Evolutionary conservation across 1,140 invertebrate species (phyloP), one percentile per base, ranked within the genome.

Genomic region (Pseudomyrmex cubaensis): DNA sequence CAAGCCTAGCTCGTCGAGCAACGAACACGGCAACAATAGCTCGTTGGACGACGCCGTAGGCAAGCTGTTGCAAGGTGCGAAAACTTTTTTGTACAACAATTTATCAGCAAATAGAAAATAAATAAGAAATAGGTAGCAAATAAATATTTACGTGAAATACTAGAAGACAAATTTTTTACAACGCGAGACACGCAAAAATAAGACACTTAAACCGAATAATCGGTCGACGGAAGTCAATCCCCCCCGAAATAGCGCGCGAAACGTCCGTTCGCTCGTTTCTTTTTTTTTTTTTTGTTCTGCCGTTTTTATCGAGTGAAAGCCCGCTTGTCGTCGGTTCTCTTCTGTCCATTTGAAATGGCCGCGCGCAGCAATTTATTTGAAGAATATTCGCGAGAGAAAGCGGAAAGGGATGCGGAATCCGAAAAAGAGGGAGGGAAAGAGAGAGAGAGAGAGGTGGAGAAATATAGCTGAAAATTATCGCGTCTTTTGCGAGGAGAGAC

Each of bases 1-100:
- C 56, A 92, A 94, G 77, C 74, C 91, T 1, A 87, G 90, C 54
- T 76, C 91, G 10, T 94, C 93, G 10, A 90, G 52, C 84, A 70
- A 82, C 13, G 90, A 93, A 50, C 83, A 85, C 10, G 67, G 74
- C 80, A 70, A n/a, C 9, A 91, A 85, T 15, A 92, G 75, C 84
- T 83, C 92, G 2, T 83, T 94, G 61, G 93, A 94, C 66, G 94
- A 94, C 73, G 94, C 93, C 10, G 94, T 94, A 1, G 93, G 93
- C 64, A 94, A 94, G 78, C 82, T 94, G 20, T 84, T 94, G 8
- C 93, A 94, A 93, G 94, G 94, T 94, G 69, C 22, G 72, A 35
- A 35, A 4, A 35, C 0, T 7, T 35, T 35, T 20, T 35, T 7
- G 5, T 35, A 35, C 20, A 35, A 35, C 7, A 35, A 35, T 35